Evolutionary conservation across 2,888 invertebrate genomes (phyloP), one percentile per base, ranked within the genome.

Genomic region (Arge pagana): DNA sequence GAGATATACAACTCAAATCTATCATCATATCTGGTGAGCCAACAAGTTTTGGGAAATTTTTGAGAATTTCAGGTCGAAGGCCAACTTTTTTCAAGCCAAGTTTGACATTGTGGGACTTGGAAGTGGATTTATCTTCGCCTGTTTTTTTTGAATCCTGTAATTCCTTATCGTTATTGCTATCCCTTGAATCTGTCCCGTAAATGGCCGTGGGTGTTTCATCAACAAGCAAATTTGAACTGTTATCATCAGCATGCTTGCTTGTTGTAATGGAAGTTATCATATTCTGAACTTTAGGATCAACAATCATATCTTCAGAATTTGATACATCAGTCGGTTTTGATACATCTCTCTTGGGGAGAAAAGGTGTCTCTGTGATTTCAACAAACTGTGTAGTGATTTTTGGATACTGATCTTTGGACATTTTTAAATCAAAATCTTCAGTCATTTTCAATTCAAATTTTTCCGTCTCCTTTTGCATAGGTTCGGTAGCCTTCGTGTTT

Each of bases 1-100:
- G 80, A 4, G 82, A 60, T 55, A 70, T 67, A 3, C 79, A 79
- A 54, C 85, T 83, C 28, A 89, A 74, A 68, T 86, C 84, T 43
- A 90, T 87, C 3, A 85, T 66, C 57, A 80, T 80, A 7, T 82
- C 82, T 4, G 83, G 81, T 10, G 71, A 68, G n/a, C 82, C 83
- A 19, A 70, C 79, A 48, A 83, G 61, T 62, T 69, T 82, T 2
- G 83, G 82, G 42, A 78, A 78, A 1, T 55, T 19, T 42, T 59
- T 64, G 35, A 59, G 42, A 15, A 58, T 28, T 4, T 52, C 55
- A 3, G 56, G 23, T 18, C 63, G 49, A 13, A 61, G 26, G 52
- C 67, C 24, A 70, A 43, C 59, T 62, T 70, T 59, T 67, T 66
- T 64, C 58, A 69, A 3, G 71, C 23, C 26, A 13, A 28, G 18